Evolutionary conservation across 2,113 vertebrate genomes (phyloP).

Genomic region (Zeus faber): DNA sequence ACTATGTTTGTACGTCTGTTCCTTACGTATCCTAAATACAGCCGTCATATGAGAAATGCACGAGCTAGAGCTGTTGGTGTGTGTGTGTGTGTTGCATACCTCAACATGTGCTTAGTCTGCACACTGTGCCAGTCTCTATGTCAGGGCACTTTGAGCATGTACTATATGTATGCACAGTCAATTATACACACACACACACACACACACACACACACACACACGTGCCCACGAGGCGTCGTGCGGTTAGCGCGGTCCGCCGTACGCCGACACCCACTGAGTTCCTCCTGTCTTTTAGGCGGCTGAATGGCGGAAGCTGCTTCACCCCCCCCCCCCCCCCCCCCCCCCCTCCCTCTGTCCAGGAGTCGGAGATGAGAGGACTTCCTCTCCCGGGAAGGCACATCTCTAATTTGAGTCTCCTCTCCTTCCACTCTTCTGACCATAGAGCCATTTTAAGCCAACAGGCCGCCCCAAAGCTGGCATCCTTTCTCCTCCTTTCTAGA

Average conservation of each 20-base stretch:
- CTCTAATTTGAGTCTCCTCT: conserved; percentile 78
- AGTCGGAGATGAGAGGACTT: conserved; percentile 71
- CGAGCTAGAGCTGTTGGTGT: too few relatives aligned
- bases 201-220: conserved; percentile 13
- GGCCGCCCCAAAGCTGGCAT: conserved; percentile 62
- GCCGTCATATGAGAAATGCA: too few relatives aligned
- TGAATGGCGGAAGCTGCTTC: conserved; percentile 50
- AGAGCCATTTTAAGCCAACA: conserved; percentile 70
- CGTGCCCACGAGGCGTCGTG: conserved; percentile 52
- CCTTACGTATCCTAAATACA: too few relatives aligned
- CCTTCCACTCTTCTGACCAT: conserved; percentile 77
- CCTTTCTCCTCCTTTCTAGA: conserved; percentile 42
- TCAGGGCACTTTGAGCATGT: too few relatives aligned
- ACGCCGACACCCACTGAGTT: conserved; percentile 47
- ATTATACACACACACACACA: conserved; percentile 52
- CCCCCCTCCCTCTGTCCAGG: conserved; percentile 65
- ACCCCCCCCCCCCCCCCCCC: conserved; percentile 33
- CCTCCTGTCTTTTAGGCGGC: conserved; percentile 65
- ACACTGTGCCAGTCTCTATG: too few relatives aligned
- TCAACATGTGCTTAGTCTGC: too few relatives aligned
- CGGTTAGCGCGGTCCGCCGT: conserved; percentile 49
- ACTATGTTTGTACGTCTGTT: too few relatives aligned
- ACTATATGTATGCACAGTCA: too few relatives aligned
- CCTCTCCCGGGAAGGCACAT: conserved; percentile 71
- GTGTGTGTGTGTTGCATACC: too few relatives aligned